Evolutionary conservation across 2,797 vertebrate genomes (phyloP), one percentile per base, ranked within the genome.

Genomic region (Sebastes trivittatus): DNA sequence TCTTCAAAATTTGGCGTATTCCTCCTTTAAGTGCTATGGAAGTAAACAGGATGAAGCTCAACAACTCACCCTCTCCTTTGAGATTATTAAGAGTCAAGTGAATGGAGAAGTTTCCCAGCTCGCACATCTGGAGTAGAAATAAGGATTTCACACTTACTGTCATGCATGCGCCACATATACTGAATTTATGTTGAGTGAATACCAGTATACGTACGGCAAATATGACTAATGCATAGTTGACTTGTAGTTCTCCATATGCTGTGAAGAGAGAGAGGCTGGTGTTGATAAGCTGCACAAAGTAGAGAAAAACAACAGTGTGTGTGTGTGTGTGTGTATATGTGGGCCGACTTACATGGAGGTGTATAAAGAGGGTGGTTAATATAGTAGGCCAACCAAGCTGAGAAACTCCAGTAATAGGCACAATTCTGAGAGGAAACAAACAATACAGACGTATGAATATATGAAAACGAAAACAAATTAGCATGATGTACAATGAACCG

Each of bases 331-430:
- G 36, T 52, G n/a, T 7, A 13, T 20, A 1, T 2, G 13, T 27
- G 3, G 2, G 13, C 20, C 10, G 27, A 86, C 92, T 93, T 77
- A 98, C 97, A 95, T 78, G 97, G 97, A 72, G 97, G 97, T 62
- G 97, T 98, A 83, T 98, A 98, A 77, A 98, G 96, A 75, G 97
- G 97, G 74, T 98, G 97, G 92, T 98, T 98, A 87, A 98, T 97
- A 69, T 97, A 97, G 85, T 97, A 98, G 23, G 97, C 97, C 88
- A 97, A 85, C 97, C 97, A 98, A 54, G 96, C 97, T 81, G 97
- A 95, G 94, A 97, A 97, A n/a, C 96, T 95, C 97, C 97, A 98
- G 89, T 98, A 98, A 94, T 97, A 97, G 13, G 94, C 88, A 88
- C 97, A 98, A 86, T 98, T 97, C 97, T 97, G 91, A 81, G 88